Evolutionary conservation across 1,140 invertebrate genomes (phyloP).

Genomic region (Cotesia vestalis): DNA sequence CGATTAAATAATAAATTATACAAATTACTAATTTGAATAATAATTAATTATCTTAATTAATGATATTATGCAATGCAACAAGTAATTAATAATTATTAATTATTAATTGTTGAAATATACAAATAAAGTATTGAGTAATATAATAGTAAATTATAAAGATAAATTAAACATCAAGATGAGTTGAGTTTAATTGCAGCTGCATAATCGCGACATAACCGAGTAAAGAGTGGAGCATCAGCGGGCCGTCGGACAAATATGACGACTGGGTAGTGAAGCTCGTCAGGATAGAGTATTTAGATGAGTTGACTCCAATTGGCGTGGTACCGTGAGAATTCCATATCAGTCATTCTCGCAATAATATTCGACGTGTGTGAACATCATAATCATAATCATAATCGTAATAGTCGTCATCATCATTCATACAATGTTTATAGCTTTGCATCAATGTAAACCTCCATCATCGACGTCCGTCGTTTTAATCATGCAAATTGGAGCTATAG

Average conservation of each 20-base stretch:
- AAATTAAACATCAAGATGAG: too few relatives aligned
- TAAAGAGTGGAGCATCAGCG: background rate
- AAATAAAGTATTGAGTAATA: background rate
- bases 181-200: slow-evolving; percentile 4
- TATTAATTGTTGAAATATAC: too few relatives aligned
- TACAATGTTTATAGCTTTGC: slow-evolving; percentile 30
- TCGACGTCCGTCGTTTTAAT: slow-evolving; percentile 36
- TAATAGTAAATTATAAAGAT: background rate
- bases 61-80: too few relatives aligned
- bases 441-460: background rate
- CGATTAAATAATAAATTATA: too few relatives aligned
- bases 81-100: too few relatives aligned
- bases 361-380: slow-evolving; percentile 40
- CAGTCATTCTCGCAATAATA: slow-evolving; percentile 24
- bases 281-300: slow-evolving; percentile 56
- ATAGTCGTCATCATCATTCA: slow-evolving; percentile 36
- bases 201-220: slow-evolving; percentile 2
- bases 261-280: background rate
- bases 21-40: too few relatives aligned
- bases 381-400: slow-evolving; percentile 28
- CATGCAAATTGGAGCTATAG: slow-evolving; percentile 45
- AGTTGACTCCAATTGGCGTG: slow-evolving; percentile 60
- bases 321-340: slow-evolving; percentile 59
- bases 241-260: slow-evolving; percentile 25
- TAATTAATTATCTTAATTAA: too few relatives aligned